Base-by-base conservation (phyloP, 2,113 vertebrate species). In the Rallus limicola region DNA sequence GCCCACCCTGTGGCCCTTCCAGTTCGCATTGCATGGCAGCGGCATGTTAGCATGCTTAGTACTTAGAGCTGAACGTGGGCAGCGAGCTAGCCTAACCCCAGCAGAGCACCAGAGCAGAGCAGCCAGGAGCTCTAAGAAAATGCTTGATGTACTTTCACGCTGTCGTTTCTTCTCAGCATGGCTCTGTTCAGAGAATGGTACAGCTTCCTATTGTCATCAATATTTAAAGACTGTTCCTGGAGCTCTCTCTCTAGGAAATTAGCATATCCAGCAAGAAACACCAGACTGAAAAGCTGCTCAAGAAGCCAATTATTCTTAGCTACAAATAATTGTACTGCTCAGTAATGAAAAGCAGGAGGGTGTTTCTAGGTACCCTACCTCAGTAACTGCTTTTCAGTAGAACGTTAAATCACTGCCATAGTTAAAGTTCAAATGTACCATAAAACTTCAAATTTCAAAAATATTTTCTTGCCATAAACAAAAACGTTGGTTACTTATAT, bases 41-140 rank as follows among this genome's bases (percentile, higher is more conserved):
- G 2, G 8, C 21, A 1, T 3, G 8, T 40, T 48, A 31, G 33
- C 5, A 1, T 1, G 1, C 13, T 38, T 65, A 6, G 0, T 34
- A n/a, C 13, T 34, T 16, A 7, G 13, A 38, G 38, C 25, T 26
- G 62, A 48, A 16, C 4, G 0, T 0, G 14, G 29, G 48, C 52
- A 19, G 62, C 0, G 7, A 40, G 50, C 16, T 28, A 10, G 14
- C n/a, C 46, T 24, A 13, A 59, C 10, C 15, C 17, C 21, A 3
- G 44, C 10, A 36, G 1, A 6, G 23, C 6, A 2, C 24, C 53
- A 34, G 10, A 31, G 13, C 18, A 8, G 38, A 50, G 53, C 42
- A 31, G 26, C 24, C 46, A 53, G 44, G 6, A 72, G 25, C 62
- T 53, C 19, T 13, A 11, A 25, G n/a, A 26, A 62, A 21, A 62